Conservation (phyloP, 2,113 vertebrate genomes). For the Nothoprocta pentlandii region DNA sequence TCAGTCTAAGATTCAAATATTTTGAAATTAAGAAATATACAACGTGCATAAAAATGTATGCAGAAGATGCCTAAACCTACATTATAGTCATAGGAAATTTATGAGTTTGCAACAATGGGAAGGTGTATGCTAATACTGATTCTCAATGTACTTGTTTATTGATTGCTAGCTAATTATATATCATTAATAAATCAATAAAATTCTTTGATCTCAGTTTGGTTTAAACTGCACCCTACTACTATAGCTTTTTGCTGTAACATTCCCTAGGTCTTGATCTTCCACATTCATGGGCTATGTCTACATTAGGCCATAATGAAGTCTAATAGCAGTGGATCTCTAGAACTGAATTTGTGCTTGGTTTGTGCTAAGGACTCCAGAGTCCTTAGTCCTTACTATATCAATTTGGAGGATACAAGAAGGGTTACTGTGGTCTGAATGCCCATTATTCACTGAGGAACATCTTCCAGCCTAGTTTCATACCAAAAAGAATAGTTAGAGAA, state of each 20-base stretch:
- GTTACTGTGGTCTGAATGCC: background rate
- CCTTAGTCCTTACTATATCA: background rate
- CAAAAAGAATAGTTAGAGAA: background rate
- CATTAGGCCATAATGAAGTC: background rate
- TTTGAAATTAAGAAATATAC: background rate
- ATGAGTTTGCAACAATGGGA: background rate
- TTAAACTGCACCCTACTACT: background rate
- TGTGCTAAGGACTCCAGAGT: background rate
- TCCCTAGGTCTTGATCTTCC: background rate
- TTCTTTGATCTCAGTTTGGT: background rate
- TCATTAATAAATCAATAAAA: background rate
- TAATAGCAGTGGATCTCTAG: background rate
- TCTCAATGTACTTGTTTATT: background rate
- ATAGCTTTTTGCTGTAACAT: background rate
- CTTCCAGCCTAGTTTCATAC: background rate
- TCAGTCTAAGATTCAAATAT: background rate
- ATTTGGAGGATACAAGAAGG: background rate
- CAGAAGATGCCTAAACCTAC: background rate
- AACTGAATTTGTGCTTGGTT: background rate
- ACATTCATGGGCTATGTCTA: background rate
- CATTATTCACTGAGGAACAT: background rate
- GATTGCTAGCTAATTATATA: background rate
- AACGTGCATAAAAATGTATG: background rate
- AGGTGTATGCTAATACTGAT: background rate
- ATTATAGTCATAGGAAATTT: background rate